phyloP scores from a whole-genome alignment of 2,113 vertebrate species.

The Charadrius vociferus region DNA sequence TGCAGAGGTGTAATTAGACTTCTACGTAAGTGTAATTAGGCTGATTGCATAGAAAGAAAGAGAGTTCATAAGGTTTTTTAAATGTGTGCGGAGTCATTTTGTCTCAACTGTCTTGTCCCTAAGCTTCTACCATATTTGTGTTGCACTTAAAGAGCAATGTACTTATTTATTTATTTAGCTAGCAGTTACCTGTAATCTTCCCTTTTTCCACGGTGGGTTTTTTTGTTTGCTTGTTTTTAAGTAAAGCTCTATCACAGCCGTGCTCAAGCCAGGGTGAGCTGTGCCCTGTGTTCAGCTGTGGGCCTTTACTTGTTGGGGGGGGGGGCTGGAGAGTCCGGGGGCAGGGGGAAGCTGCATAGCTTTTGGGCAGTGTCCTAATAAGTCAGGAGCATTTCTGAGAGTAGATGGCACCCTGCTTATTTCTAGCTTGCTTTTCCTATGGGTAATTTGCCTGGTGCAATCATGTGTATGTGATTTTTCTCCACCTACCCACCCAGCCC shows the following conservation, averaged over 20 bases:
- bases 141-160: neutral
- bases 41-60: conserved; percentile 84
- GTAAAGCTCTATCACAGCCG: fast-evolving
- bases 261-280: neutral
- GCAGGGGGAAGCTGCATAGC: neutral
- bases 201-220: neutral
- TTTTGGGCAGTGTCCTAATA: neutral
- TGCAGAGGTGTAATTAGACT: conserved; percentile 89
- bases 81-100: conserved; percentile 68
- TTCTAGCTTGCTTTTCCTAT: neutral
- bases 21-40: conserved; percentile 89
- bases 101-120: conserved; percentile 17
- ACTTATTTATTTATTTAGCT: neutral
- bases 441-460: neutral
- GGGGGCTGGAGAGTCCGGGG: too few relatives aligned
- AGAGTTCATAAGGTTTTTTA: conserved; percentile 79
- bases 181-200: neutral
- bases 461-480: too few relatives aligned
- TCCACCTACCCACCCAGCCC: neutral
- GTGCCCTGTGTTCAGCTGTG: neutral
- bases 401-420: neutral
- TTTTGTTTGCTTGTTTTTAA: neutral
- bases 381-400: neutral
- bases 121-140: neutral
- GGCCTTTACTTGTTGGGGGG: too few relatives aligned